Conservation (phyloP, 2,797 vertebrate genomes). For the Amblyopsis hoosieri region DNA sequence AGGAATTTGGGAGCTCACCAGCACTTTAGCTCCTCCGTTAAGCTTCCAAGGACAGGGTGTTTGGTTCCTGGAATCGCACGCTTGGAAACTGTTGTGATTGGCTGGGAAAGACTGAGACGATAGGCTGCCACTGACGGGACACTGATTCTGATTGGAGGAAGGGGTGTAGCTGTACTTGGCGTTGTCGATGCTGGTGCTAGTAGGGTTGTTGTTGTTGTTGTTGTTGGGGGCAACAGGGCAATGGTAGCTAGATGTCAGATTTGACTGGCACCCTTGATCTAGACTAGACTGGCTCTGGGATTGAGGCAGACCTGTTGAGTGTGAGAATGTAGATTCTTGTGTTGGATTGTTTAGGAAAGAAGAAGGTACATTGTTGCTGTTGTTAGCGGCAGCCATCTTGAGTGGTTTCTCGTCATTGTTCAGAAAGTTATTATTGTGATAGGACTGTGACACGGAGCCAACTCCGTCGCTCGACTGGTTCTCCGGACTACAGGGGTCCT, state of each 20-base stretch:
- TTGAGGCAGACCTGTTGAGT: slow-evolving; percentile 35
- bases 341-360: slow-evolving; percentile 47
- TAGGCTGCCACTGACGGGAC: slow-evolving; percentile 50
- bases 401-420: slow-evolving; percentile 66
- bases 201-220: slow-evolving; percentile 47
- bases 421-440: slow-evolving; percentile 59
- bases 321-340: slow-evolving; percentile 51
- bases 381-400: slow-evolving; percentile 62
- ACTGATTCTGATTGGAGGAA: slow-evolving; percentile 65
- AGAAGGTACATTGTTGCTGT: slow-evolving; percentile 43
- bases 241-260: slow-evolving; percentile 56
- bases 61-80: slow-evolving; percentile 58
- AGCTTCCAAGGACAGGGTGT: slow-evolving; percentile 77
- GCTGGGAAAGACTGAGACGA: slow-evolving; percentile 52
- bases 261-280: slow-evolving; percentile 48
- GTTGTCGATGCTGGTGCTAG: slow-evolving; percentile 52
- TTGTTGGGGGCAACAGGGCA: slow-evolving; percentile 45
- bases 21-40: slow-evolving; percentile 77
- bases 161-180: slow-evolving; percentile 60
- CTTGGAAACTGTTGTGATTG: slow-evolving; percentile 59
- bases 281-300: slow-evolving; percentile 30
- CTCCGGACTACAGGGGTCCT: slow-evolving; percentile 67
- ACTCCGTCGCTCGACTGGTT: slow-evolving; percentile 56
- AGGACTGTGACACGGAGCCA: slow-evolving; percentile 64
- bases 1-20: slow-evolving; percentile 63